phyloP scores from a whole-genome alignment of 2,797 vertebrate genomes.

The Microctenopoma steveboyesi region DNA sequence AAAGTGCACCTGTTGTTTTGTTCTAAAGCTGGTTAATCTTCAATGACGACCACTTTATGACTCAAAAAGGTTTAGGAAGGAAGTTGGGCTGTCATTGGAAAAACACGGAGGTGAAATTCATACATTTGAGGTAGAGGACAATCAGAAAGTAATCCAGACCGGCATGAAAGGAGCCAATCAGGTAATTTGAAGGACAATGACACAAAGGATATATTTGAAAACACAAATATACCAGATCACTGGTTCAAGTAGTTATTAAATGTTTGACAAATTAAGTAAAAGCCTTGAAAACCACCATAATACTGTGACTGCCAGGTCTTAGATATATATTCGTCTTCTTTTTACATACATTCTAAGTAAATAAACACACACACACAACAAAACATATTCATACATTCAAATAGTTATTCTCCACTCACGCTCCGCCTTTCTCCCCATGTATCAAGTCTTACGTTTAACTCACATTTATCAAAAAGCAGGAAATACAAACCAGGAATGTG shows the following conservation, averaged over 20 bases:
- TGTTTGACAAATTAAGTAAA: no score
- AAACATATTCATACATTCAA: no score
- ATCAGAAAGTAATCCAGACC: not conserved
- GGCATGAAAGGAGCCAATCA: not conserved
- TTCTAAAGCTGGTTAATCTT: conserved; percentile 18
- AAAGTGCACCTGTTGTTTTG: conserved; percentile 8
- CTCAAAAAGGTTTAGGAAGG: not conserved
- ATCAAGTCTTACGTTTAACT: no score
- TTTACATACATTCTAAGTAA: no score
- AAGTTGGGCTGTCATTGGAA: not conserved
- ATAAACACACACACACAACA: no score
- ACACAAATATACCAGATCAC: no score
- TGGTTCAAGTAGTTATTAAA: no score
- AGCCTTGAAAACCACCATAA: no score
- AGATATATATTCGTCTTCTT: no score
- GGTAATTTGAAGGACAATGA: not conserved
- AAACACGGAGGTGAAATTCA: not conserved
- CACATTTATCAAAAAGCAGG: not conserved
- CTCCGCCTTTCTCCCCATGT: no score
- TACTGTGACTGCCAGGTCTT: no score
- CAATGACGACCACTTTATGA: not conserved
- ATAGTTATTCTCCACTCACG: no score
- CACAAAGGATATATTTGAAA: not conserved
- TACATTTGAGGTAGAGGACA: not conserved
- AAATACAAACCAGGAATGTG: conserved; percentile 12